Evolutionary conservation across 2,888 invertebrate species (phyloP).

Genomic region (Saturnia japonica): DNA sequence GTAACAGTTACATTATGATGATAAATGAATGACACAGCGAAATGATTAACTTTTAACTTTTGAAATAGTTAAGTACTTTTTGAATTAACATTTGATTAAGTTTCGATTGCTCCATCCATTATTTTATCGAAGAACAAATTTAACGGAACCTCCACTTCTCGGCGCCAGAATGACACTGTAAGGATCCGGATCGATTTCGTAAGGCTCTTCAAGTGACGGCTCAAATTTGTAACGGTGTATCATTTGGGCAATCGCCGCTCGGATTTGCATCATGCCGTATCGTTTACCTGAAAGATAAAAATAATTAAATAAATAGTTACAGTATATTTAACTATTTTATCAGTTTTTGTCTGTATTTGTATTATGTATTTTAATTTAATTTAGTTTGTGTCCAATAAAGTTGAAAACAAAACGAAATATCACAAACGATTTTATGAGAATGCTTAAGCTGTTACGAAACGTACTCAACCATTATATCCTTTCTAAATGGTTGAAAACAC

Average conservation of each 20-base stretch:
- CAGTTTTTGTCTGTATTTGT: neutral
- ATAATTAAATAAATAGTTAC: neutral
- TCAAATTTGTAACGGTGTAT: constrained; percentile 50
- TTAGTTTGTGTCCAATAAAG: neutral
- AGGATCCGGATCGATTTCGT: constrained; percentile 46
- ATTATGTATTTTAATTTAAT: neutral
- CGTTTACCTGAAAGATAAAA: constrained; percentile 57
- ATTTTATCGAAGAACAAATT: constrained; percentile 48
- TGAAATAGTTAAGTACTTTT: no score
- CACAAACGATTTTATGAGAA: neutral
- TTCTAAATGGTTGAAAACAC: neutral
- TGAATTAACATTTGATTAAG: no score
- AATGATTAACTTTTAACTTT: no score
- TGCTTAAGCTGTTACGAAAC: neutral
- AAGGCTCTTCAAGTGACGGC: constrained; percentile 42
- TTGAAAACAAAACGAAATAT: neutral
- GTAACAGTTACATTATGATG: no score
- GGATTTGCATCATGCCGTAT: constrained; percentile 65
- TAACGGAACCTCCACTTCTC: constrained; percentile 48
- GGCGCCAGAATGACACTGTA: constrained; percentile 55
- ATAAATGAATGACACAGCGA: no score
- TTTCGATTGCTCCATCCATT: neutral
- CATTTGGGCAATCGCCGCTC: constrained; percentile 60
- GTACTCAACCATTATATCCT: neutral
- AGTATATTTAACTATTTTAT: neutral